Evolutionary conservation across 2,888 invertebrate species (phyloP).

Genomic region (Cosmopolites sordidus): DNA sequence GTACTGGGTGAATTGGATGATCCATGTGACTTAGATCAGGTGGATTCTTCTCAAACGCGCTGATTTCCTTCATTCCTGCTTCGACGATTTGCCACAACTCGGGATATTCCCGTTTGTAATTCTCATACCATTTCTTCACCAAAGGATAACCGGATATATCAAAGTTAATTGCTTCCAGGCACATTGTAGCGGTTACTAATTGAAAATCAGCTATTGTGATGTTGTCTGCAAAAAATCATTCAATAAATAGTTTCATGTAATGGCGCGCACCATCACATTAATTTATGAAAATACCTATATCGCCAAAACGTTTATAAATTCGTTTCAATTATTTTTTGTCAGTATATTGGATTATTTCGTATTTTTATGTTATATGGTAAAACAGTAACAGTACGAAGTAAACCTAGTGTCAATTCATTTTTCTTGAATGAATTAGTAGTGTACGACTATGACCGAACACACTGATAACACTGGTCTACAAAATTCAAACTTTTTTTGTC

Average conservation of each 20-base stretch:
- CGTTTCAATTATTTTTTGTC: no score
- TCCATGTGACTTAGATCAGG: slow-evolving; percentile 66
- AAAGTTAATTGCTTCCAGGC: slow-evolving; percentile 66
- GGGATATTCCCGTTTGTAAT: slow-evolving; percentile 64
- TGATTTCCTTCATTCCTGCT: slow-evolving; percentile 65
- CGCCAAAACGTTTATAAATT: no score
- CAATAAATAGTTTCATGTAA: slow-evolving; percentile 7
- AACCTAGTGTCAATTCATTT: no score
- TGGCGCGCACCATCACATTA: no score
- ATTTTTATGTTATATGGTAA: no score
- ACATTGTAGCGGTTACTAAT: slow-evolving; percentile 66
- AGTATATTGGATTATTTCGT: no score
- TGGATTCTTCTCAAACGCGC: slow-evolving; percentile 64
- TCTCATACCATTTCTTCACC: slow-evolving; percentile 63
- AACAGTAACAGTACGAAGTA: no score
- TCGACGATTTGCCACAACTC: slow-evolving; percentile 68
- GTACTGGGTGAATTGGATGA: slow-evolving; percentile 70
- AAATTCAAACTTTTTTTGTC: no score
- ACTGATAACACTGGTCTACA: no score
- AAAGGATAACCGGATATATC: slow-evolving; percentile 59
- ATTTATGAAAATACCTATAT: no score
- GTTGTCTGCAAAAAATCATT: slow-evolving; percentile 47
- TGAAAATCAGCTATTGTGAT: slow-evolving; percentile 75
- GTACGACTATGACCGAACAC: no score
- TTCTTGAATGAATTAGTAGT: no score